Evolutionary conservation across 92 coral and sea anemone genomes (phyloP), one percentile per base, ranked within the genome.

Genomic region (Zoanthus solanderi): DNA sequence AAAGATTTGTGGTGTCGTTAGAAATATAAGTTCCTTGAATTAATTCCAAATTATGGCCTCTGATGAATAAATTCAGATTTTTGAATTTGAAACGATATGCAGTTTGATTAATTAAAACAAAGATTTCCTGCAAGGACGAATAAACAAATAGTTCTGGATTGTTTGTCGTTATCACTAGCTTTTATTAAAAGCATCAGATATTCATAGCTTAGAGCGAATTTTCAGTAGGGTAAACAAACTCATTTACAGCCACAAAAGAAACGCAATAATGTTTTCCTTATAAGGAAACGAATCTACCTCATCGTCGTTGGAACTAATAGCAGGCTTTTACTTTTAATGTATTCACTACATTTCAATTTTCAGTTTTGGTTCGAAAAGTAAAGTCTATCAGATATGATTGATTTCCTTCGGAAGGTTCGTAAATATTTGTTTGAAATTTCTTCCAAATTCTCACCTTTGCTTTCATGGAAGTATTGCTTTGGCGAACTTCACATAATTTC

Each of bases 181-280:
- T 76, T 76, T 50, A 17, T 76, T 28, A 14, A 50, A 16, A 18
- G 61, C 34, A 12, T 76, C 17, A 47, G 37, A n/a, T 31, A 53
- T 76, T 76, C 81, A 16, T 76, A 48, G 65, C 66, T 60, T 52
- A 9, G 32, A 30, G 75, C 75, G 66, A 52, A 76, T 23, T 14
- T 16, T 23, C 10, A 23, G 23, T 23, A 23, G 60, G 52, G 65
- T 76, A 76, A 76, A 76, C 81, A 76, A 50, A 76, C 42, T 52
- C 31, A 23, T n/a, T 76, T 47, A 0, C 57, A 7, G 9, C 10
- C 63, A 31, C 29, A 13, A 28, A 23, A 76, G 65, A 52, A 29
- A 31, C 23, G 0, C 75, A 31, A 5, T 7, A 7, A 29, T 53
- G 14, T 23, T 2, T 50, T 3, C 81, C 81, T 37, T 18, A 76